Conservation (phyloP, 35 echinoderm and acorn worm species). For the Chiridota heheva region DNA sequence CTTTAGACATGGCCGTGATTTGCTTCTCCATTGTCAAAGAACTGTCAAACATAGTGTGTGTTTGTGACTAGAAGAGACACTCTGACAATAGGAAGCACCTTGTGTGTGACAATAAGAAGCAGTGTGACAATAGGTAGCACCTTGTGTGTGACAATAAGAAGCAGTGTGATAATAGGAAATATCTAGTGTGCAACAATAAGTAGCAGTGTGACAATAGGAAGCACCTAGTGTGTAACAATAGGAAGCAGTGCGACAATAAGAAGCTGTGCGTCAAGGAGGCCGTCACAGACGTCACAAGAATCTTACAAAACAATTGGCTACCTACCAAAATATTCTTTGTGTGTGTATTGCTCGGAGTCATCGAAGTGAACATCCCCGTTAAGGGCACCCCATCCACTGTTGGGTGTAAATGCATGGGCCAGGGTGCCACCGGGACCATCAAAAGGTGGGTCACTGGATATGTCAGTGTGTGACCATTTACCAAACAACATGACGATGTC, state of each 20-base stretch:
- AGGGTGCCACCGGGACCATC: constrained; percentile 72
- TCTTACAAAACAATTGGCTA: neutral
- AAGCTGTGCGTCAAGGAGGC: neutral
- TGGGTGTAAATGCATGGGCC: constrained; percentile 78
- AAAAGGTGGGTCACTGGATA: constrained; percentile 60
- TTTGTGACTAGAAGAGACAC: too few relatives aligned
- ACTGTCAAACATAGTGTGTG: too few relatives aligned
- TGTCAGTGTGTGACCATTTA: constrained; percentile 29
- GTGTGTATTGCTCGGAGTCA: constrained; percentile 75
- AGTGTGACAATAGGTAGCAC: too few relatives aligned
- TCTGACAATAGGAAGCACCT: too few relatives aligned
- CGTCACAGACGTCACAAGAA: too few relatives aligned
- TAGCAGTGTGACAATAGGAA: too few relatives aligned
- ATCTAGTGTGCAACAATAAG: too few relatives aligned
- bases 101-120: too few relatives aligned
- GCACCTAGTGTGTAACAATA: neutral
- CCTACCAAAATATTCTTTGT: constrained; percentile 47
- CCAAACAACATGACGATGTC: constrained; percentile 81
- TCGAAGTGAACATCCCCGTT: constrained; percentile 93
- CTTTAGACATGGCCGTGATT: too few relatives aligned
- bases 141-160: too few relatives aligned
- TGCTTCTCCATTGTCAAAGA: too few relatives aligned
- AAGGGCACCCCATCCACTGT: constrained; percentile 63
- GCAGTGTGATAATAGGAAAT: too few relatives aligned
- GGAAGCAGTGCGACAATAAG: neutral